Evolutionary conservation across 2,888 invertebrate species (phyloP).

Genomic region (Thumatha senex): DNA sequence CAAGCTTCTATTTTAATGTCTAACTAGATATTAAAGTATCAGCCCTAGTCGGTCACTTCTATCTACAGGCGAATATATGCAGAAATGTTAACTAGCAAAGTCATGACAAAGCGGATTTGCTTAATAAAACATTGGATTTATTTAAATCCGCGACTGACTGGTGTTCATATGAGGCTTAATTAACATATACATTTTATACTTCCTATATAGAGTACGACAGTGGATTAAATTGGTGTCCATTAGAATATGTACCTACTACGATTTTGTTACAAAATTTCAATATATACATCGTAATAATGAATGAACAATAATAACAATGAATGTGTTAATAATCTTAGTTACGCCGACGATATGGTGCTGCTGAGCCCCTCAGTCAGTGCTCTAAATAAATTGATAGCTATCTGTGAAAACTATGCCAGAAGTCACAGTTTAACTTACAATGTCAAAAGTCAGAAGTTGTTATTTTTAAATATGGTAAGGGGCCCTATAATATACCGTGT

Average conservation of each 20-base stretch:
- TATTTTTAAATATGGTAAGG: too few species aligned
- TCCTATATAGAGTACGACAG: conserved; percentile 6
- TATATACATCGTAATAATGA: not conserved
- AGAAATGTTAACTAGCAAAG: conserved; percentile 21
- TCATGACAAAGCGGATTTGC: conserved; percentile 50
- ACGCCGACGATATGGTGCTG: too few species aligned
- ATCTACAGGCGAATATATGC: conserved; percentile 12
- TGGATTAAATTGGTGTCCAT: not conserved
- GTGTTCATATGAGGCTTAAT: conserved; percentile 27
- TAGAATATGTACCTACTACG: not conserved
- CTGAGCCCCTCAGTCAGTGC: too few species aligned
- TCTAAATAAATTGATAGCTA: too few species aligned
- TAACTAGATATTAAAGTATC: not conserved
- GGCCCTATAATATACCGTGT: too few species aligned
- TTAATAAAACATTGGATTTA: conserved; percentile 47
- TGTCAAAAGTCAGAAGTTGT: too few species aligned
- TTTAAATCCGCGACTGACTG: conserved; percentile 22
- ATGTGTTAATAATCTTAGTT: too few species aligned
- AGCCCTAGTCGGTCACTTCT: conserved; percentile 8
- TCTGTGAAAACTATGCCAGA: too few species aligned
- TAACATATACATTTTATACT: conserved; percentile 17
- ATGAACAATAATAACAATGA: conserved; percentile 16
- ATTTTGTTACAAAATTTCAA: not conserved
- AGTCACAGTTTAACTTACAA: too few species aligned
- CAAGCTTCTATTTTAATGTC: too few species aligned